Conservation (phyloP, 2,113 vertebrate genomes). For the Phalacrocorax aristotelis region DNA sequence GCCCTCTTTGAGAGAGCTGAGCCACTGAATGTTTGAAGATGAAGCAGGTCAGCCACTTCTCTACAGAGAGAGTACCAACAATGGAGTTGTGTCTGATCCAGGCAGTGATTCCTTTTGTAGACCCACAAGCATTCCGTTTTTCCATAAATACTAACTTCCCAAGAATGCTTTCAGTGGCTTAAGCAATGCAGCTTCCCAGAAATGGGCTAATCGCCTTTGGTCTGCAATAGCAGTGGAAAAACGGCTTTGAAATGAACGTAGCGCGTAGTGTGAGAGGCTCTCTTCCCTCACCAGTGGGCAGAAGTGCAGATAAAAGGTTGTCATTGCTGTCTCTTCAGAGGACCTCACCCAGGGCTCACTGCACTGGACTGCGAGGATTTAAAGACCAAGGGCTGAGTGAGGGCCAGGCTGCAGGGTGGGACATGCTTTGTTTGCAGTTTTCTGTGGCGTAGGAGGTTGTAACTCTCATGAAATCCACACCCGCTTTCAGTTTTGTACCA, state of each 20-base stretch:
- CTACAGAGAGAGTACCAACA: neutral
- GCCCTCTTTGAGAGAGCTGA: neutral
- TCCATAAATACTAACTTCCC: neutral
- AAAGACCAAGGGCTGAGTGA: neutral
- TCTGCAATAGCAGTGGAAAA: neutral
- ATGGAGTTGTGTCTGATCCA: neutral
- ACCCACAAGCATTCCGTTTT: neutral
- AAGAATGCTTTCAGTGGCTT: neutral
- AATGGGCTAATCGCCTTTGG: constrained; percentile 4
- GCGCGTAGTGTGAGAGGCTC: neutral
- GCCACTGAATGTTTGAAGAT: neutral
- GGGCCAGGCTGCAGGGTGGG: neutral
- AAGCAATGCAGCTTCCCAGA: constrained; percentile 19
- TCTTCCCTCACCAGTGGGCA: neutral
- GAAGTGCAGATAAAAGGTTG: neutral
- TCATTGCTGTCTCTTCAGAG: neutral
- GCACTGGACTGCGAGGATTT: neutral
- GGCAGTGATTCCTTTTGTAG: neutral
- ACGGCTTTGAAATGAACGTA: neutral
- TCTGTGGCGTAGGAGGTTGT: neutral
- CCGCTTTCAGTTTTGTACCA: neutral
- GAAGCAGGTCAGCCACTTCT: neutral
- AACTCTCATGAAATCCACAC: neutral
- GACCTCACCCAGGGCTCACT: neutral
- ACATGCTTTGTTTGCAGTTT: neutral